Conservation (phyloP, 2,888 invertebrate species). For the Toxonevra muliebris region DNA sequence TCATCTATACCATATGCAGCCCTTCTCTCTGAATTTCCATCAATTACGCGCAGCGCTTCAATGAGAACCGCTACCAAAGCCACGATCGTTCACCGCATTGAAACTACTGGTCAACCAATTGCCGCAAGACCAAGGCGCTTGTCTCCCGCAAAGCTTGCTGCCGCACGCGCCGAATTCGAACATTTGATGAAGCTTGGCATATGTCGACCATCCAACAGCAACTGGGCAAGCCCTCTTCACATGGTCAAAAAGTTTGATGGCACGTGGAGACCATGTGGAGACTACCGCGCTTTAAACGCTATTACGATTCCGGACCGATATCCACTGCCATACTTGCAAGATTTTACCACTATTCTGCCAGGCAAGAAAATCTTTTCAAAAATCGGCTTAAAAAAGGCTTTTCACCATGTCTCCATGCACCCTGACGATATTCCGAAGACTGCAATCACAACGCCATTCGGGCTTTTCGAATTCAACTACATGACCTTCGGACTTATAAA, state of each 20-base stretch:
- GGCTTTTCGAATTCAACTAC: constrained; percentile 20
- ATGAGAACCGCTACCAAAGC: too few relatives aligned
- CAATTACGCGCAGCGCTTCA: too few relatives aligned
- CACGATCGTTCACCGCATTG: constrained; percentile 5
- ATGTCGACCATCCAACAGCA: constrained; percentile 27
- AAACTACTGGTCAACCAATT: constrained; percentile 21
- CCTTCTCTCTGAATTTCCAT: too few relatives aligned
- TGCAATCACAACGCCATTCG: too few relatives aligned
- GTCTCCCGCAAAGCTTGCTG: constrained; percentile 44
- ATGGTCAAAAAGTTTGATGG: constrained; percentile 29
- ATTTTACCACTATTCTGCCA: too few relatives aligned
- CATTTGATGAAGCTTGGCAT: too few relatives aligned
- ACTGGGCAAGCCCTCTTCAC: too few relatives aligned
- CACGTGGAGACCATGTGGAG: constrained; percentile 28
- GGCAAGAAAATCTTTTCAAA: constrained; percentile 30
- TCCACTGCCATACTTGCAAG: too few relatives aligned
- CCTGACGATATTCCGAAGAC: too few relatives aligned
- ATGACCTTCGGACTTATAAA: constrained; percentile 32
- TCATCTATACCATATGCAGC: too few relatives aligned
- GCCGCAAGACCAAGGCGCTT: constrained; percentile 42
- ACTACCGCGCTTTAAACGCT: constrained; percentile 18
- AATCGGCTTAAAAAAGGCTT: constrained; percentile 15
- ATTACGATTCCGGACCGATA: too few relatives aligned
- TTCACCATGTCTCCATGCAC: too few relatives aligned
- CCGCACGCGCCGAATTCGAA: constrained; percentile 38